Evolutionary conservation across 1,140 invertebrate genomes (phyloP).

Genomic region (Achatina immaculata): DNA sequence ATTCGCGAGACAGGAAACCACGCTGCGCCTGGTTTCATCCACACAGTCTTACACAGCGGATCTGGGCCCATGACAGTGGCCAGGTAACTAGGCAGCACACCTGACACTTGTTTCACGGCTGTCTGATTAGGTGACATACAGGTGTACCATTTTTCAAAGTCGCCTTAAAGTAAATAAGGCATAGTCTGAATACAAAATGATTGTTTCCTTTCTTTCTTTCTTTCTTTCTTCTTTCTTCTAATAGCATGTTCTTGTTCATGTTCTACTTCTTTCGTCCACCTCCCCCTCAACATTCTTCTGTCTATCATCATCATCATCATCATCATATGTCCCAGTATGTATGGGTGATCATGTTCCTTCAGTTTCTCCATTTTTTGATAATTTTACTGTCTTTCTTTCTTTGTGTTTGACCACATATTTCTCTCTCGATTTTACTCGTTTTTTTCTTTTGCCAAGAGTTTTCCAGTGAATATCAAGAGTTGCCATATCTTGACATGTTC

Average conservation of each 20-base stretch:
- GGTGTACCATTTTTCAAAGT: neutral
- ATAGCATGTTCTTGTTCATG: neutral
- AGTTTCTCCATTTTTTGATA: neutral
- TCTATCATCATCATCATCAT: neutral
- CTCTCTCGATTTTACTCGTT: neutral
- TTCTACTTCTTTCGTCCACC: neutral
- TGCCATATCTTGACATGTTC: too few species aligned
- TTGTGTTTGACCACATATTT: neutral
- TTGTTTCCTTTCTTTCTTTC: neutral
- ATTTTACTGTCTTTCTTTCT: neutral
- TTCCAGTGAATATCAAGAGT: too few species aligned
- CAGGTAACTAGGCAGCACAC: neutral
- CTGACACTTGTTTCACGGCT: neutral
- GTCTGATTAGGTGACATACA: neutral
- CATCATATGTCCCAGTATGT: neutral
- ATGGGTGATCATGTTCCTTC: neutral
- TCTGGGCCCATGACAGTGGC: neutral
- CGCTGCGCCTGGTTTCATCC: slow-evolving; percentile 17
- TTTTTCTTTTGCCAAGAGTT: too few species aligned
- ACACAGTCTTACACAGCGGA: slow-evolving; percentile 13
- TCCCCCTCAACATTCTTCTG: neutral
- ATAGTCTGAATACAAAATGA: neutral
- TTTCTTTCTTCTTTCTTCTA: neutral
- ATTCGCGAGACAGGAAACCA: slow-evolving; percentile 29
- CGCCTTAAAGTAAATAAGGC: neutral